Base-by-base conservation (phyloP, 2,797 vertebrate species). In the Poeciliopsis gracilis region DNA sequence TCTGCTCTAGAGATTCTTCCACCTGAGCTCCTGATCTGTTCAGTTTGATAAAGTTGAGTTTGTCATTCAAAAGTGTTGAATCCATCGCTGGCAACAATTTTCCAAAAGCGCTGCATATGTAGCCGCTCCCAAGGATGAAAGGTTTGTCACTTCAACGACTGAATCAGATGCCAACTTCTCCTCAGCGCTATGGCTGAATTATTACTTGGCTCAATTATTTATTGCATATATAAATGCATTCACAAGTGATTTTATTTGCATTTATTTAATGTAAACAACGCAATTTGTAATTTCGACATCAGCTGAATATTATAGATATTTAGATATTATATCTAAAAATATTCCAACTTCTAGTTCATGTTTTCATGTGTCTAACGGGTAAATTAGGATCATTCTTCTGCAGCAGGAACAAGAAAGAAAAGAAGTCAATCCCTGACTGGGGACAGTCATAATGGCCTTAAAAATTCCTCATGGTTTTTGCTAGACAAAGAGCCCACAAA, bases 401-500 rank as follows among this genome's bases (percentile, higher is more conserved):
- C 33, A 3, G 33, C 30, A 63, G 16, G 7, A 63, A 36, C 30
- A 36, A 63, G 7, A 61, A 30, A 15, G 15, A 36, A 63, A 36
- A 61, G 12, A 18, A 36, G 59, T 33, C 30, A 33, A 33, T 33
- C 30, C 30, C 59, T 61, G 15, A 61, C 13, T 61, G 15, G 16
- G 15, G 28, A 23, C 36, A 67, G 63, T 41, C 11, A 25, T 10
- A 67, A 25, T 4, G 18, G 16, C 38, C 13, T 30, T 11, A 16
- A 16, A 45, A 59, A 33, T 38, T 45, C 18, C 6, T 75, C 72
- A 74, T 63, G 18, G 82, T 71, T 43, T 13, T 69, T 69, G 11
- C 18, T 6, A n/a, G 38, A 41, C 43, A 6, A 69, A 69, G 1
- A 38, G 36, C 16, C 20, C 3, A 33, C 30, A 20, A 63, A 63